Evolutionary conservation across 2,888 invertebrate genomes (phyloP).

Genomic region (Leptinotarsa rubiginosa): DNA sequence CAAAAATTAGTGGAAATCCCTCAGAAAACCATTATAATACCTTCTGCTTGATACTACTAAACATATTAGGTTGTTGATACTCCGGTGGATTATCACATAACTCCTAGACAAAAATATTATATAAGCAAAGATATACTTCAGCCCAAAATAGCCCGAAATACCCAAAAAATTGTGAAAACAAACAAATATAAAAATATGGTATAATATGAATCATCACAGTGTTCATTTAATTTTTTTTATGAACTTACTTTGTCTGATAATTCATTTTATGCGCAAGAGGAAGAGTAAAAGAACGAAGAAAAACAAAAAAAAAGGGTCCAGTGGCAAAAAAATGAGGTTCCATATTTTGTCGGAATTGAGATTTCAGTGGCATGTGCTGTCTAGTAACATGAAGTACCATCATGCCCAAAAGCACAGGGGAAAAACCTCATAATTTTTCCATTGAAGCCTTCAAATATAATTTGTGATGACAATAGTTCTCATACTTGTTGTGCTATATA

Average conservation of each 20-base stretch:
- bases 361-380: too few species aligned
- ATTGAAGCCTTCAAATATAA: neutral
- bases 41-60: slow-evolving; percentile 72
- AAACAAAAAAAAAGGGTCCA: too few species aligned
- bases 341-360: too few species aligned
- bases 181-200: slow-evolving; percentile 8
- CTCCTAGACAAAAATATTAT: slow-evolving; percentile 67
- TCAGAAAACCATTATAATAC: slow-evolving; percentile 41
- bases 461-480: neutral
- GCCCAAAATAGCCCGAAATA: slow-evolving; percentile 20
- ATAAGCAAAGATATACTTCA: slow-evolving; percentile 29
- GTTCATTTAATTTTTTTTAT: too few species aligned
- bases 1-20: slow-evolving; percentile 15
- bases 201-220: too few species aligned
- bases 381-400: too few species aligned
- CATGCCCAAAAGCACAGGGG: too few species aligned
- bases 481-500: neutral
- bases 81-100: slow-evolving; percentile 73
- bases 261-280: too few species aligned
- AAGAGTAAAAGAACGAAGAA: too few species aligned
- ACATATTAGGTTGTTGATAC: slow-evolving; percentile 70
- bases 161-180: neutral
- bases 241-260: too few species aligned
- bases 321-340: too few species aligned
- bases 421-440: too few species aligned